phyloP scores from a whole-genome alignment of 2,888 invertebrate species.

The Torymus tubicola region DNA sequence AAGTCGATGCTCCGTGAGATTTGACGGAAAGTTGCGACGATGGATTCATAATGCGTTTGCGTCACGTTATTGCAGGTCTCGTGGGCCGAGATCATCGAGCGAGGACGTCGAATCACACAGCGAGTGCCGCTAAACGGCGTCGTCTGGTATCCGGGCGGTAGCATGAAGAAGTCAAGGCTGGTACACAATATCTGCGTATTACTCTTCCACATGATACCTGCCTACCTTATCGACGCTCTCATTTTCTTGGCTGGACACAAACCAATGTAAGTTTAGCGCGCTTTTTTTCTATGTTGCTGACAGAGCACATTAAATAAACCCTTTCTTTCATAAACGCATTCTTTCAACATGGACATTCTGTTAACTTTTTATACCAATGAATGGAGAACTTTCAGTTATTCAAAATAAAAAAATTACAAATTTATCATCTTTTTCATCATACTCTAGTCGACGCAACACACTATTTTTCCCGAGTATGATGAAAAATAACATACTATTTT shows the following conservation, averaged over 20 bases:
- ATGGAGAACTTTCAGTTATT: too few species aligned
- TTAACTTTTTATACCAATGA: neutral
- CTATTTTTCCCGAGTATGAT: too few species aligned
- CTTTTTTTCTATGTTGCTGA: too few species aligned
- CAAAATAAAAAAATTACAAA: too few species aligned
- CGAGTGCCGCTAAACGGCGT: conserved; percentile 92
- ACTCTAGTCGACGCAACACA: too few species aligned
- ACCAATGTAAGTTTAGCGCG: conserved; percentile 84
- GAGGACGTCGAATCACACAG: conserved; percentile 87
- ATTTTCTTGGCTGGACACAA: conserved; percentile 90
- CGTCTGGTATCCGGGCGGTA: conserved; percentile 91
- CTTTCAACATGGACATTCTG: too few species aligned
- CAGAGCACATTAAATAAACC: too few species aligned
- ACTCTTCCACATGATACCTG: conserved; percentile 94
- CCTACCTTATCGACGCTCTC: conserved; percentile 88
- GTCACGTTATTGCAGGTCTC: conserved; percentile 77
- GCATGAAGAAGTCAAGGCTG: conserved; percentile 88
- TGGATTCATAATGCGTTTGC: neutral
- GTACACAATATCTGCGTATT: conserved; percentile 89
- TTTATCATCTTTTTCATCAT: too few species aligned
- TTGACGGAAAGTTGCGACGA: neutral
- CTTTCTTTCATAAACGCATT: too few species aligned
- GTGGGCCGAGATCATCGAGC: conserved; percentile 92
- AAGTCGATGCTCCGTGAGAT: neutral
- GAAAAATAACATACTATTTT: too few species aligned